A percentile compares a stretch with the other conserved stretches of the same genome.
These are phyloP conservation scores for Brevimyrus niger DNA, from an alignment of 2,113 vertebrate species.

Conservation along the genomic window DNA sequence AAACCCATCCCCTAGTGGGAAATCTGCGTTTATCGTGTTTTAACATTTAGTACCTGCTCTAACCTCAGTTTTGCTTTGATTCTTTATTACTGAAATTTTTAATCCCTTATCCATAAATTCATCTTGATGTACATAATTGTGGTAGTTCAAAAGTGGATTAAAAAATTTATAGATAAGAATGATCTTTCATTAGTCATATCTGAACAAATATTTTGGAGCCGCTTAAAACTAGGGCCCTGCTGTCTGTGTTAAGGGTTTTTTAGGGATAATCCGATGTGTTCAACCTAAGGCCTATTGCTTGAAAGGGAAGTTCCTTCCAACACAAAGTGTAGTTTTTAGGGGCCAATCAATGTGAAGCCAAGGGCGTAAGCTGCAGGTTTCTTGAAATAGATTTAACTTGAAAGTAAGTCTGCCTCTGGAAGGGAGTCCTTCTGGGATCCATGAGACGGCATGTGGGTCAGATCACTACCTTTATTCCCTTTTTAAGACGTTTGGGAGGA, in stretches of 20 bases:
- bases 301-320: background rate
- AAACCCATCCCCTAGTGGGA: slow-evolving; percentile 11
- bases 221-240: background rate
- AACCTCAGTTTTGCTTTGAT: slow-evolving; percentile 19
- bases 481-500: background rate
- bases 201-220: background rate
- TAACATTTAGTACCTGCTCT: background rate
- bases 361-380: background rate
- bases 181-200: slow-evolving; percentile 10
- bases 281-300: background rate
- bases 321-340: background rate
- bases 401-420: background rate
- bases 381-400: background rate
- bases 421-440: background rate
- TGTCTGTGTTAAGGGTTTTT: background rate
- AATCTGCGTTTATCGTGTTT: slow-evolving; percentile 34
- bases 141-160: too few relatives aligned
- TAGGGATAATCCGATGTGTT: background rate
- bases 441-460: background rate
- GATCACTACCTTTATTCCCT: background rate
- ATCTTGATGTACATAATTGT: too few relatives aligned
- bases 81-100: slow-evolving; percentile 40
- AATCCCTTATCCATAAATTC: slow-evolving; percentile 32
- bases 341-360: background rate
- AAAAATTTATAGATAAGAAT: too few relatives aligned